These are phyloP conservation scores for Mantis religiosa DNA, from an alignment of 2,888 invertebrate genomes.

Conservation along the genomic window DNA sequence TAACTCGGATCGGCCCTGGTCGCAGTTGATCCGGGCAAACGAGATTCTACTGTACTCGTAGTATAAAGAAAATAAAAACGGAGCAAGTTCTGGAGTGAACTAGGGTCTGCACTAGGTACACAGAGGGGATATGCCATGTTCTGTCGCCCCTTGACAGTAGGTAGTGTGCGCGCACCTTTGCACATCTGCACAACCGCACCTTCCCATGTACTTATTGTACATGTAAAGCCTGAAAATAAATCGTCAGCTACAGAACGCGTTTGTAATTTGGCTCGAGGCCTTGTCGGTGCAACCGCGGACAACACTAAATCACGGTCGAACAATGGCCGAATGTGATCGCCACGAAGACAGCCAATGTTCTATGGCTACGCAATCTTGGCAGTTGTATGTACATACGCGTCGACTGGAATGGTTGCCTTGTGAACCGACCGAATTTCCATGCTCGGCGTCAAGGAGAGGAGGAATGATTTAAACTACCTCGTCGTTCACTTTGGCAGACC, in stretches of 20 bases:
- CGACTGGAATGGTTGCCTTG: background rate
- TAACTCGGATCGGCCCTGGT: too few species aligned
- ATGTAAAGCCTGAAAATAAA: background rate
- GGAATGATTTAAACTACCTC: background rate
- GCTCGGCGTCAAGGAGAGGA: background rate
- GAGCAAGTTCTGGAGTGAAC: too few species aligned
- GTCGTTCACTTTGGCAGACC: background rate
- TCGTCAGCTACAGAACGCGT: background rate
- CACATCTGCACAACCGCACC: too few species aligned
- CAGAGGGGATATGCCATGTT: too few species aligned
- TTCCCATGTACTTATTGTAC: too few species aligned
- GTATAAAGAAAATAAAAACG: too few species aligned
- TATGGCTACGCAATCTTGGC: background rate
- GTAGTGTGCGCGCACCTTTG: too few species aligned
- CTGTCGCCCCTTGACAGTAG: too few species aligned
- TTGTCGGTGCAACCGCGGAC: background rate
- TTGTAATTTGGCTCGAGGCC: background rate
- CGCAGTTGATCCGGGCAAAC: too few species aligned
- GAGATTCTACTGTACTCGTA: too few species aligned
- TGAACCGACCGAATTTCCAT: background rate
- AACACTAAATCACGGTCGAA: background rate
- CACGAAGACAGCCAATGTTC: background rate
- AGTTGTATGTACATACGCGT: background rate
- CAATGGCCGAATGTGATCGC: background rate
- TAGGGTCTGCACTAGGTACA: too few species aligned